Evolutionary conservation across 2,113 vertebrate genomes (phyloP), one percentile per base, ranked within the genome.

Genomic region (Hippolais icterina): DNA sequence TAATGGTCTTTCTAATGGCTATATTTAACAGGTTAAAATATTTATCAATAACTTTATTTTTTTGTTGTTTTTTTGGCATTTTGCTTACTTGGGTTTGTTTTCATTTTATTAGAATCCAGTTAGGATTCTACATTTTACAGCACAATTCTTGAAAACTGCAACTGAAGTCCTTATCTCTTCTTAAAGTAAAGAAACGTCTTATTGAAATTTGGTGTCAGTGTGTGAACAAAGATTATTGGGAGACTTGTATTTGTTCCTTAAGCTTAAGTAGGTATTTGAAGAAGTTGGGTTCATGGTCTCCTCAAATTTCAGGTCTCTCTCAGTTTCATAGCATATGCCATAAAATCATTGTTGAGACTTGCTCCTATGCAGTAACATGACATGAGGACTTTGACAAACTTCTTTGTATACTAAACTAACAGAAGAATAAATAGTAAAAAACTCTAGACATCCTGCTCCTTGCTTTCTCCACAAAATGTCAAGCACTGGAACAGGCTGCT

Each of bases 41-140:
- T 7, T 41, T 1, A 49, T 33, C 14, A 72, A 21, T 47, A 83
- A 35, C 16, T 61, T n/a, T 13, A 2, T 14, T 50, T 42, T 33
- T 24, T 11, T 3, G 22, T 0, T n/a, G n/a, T 2, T 39, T 50
- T 44, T 44, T 39, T 29, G 1, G 16, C 13, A 53, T 28, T 56
- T 56, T 74, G 10, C 12, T 33, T 35, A 9, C 8, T 24, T 53
- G 6, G 4, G 20, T 53, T 53, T 42, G 15, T 14, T 61, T 52
- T 57, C 5, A 27, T 21, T 52, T 71, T 41, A 41, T 56, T 60
- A 61, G 15, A 87, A 61, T 19, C 22, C 10, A 61, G 20, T 15
- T 25, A 80, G 25, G 12, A 88, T 39, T 47, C 16, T 42, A 56
- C 6, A 63, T 63, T 54, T 74, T 42, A 57, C 6, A 61, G 44